phyloP scores from a whole-genome alignment of 2,113 vertebrate species.

The Hippocampus guttulatus region DNA sequence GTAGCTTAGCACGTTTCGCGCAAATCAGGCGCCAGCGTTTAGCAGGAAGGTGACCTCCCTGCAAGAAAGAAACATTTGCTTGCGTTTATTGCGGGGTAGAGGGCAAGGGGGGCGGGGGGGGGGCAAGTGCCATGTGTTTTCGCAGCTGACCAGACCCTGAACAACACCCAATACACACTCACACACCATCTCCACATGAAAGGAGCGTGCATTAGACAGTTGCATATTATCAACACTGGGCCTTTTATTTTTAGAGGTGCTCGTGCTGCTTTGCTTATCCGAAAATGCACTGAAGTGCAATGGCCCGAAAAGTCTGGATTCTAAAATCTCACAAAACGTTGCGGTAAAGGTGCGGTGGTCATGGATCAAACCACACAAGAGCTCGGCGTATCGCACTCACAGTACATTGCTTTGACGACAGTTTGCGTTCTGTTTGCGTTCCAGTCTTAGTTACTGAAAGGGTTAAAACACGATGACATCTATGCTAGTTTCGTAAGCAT shows the following conservation, averaged over 20 bases:
- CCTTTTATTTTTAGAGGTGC: conserved; percentile 63
- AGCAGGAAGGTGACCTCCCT: conserved; percentile 69
- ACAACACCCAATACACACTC: neutral
- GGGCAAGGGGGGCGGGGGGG: conserved; percentile 10
- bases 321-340: neutral
- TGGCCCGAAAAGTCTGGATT: neutral
- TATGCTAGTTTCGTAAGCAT: neutral
- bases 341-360: no score
- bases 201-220: conserved; percentile 53
- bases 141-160: conserved; percentile 73
- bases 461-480: neutral
- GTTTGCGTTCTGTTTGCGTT: neutral
- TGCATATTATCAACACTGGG: conserved; percentile 60
- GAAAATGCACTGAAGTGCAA: conserved; percentile 28
- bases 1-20: conserved; percentile 54
- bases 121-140: conserved; percentile 61
- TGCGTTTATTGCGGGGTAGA: conserved; percentile 63
- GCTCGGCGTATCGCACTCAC: no score
- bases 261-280: conserved; percentile 48
- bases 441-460: neutral
- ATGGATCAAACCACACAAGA: no score
- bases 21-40: conserved; percentile 50
- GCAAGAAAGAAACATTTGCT: conserved; percentile 35
- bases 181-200: conserved; percentile 64
- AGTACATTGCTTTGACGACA: no score